A percentile compares a stretch with the other conserved stretches of the same genome.
These are phyloP conservation scores for Brachirus orientalis DNA, from an alignment of 2,113 vertebrate species.

Conservation along the genomic window DNA sequence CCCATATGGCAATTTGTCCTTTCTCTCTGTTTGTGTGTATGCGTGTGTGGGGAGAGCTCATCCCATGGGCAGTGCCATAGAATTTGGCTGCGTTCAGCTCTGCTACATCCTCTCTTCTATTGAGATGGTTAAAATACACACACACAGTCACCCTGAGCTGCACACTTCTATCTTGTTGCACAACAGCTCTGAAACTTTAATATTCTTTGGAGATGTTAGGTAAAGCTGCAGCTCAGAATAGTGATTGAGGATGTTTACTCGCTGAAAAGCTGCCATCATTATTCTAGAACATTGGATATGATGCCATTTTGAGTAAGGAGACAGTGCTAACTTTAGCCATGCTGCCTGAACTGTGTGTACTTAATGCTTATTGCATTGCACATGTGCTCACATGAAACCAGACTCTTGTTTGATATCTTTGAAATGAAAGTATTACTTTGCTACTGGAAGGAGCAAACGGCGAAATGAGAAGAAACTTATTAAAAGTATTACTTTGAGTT, in stretches of 20 bases:
- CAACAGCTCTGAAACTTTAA: constrained; percentile 27
- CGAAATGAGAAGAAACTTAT: not conserved
- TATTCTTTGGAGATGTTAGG: constrained; percentile 16
- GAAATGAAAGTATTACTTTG: too few species aligned
- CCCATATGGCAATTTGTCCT: constrained; percentile 61
- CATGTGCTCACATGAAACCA: not conserved
- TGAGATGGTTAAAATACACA: constrained; percentile 40
- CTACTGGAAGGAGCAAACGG: too few species aligned
- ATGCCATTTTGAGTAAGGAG: constrained; percentile 17
- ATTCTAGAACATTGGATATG: constrained; percentile 1
- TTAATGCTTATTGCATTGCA: not conserved
- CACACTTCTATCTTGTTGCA: constrained; percentile 29
- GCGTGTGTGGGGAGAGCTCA: constrained; percentile 15
- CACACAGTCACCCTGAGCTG: constrained; percentile 1
- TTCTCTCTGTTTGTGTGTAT: constrained; percentile 39
- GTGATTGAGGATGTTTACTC: constrained; percentile 47
- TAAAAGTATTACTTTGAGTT: not conserved
- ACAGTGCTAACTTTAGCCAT: not conserved
- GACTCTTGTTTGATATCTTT: not conserved
- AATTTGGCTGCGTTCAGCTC: constrained; percentile 74
- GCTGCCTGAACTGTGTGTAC: not conserved
- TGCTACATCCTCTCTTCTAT: constrained; percentile 54
- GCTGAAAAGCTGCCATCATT: constrained; percentile 12
- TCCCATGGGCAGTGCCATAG: constrained; percentile 61
- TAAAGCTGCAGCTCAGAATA: constrained; percentile 2